Evolutionary conservation across 1,140 invertebrate genomes (phyloP).

Genomic region (Trigoniulus corallinus): DNA sequence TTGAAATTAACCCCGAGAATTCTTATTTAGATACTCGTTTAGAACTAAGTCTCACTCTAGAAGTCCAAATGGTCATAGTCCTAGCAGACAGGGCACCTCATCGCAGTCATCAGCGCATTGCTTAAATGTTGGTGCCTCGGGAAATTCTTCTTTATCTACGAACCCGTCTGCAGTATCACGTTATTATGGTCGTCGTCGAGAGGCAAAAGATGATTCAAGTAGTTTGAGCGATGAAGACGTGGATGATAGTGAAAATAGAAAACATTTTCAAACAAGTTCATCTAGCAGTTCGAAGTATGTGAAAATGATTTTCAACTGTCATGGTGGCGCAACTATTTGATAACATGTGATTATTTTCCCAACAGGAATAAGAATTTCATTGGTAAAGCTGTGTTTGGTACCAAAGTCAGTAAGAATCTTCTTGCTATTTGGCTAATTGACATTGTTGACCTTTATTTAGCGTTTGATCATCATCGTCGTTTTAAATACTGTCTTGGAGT

Average conservation of each 20-base stretch:
- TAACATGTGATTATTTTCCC: neutral
- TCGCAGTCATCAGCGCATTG: neutral
- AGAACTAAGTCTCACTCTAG: neutral
- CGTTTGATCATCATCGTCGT: neutral
- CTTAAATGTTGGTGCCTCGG: neutral
- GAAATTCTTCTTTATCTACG: neutral
- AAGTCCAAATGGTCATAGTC: neutral
- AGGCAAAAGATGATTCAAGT: neutral
- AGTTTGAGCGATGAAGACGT: neutral
- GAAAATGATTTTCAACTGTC: neutral
- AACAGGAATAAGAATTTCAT: constrained; percentile 18
- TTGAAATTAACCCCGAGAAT: too few relatives aligned
- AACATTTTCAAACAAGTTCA: neutral
- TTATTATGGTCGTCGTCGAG: neutral
- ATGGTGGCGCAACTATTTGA: neutral
- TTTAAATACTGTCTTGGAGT: neutral
- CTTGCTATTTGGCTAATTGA: constrained; percentile 2
- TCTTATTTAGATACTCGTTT: neutral
- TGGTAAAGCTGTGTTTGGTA: constrained; percentile 56
- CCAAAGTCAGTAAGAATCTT: constrained; percentile 81
- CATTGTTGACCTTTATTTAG: neutral
- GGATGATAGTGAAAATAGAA: neutral
- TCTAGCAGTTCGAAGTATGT: neutral
- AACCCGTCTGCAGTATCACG: too few relatives aligned
- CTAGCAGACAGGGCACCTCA: neutral